phyloP scores from a whole-genome alignment of 2,888 invertebrate genomes.

The Anaspis maculata region DNA sequence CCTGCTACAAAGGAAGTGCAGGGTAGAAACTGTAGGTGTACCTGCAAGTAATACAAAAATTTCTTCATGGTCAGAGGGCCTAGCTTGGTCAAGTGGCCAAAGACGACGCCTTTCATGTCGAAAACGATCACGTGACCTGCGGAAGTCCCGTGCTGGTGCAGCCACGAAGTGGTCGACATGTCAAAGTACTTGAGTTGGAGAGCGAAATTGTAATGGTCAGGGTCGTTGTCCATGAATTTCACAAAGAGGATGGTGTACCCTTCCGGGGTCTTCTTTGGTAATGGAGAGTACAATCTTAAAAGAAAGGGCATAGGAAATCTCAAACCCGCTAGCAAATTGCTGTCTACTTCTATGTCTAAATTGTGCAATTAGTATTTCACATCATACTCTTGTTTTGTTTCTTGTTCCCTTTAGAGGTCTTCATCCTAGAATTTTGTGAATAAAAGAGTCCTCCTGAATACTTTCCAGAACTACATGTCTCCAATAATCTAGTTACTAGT shows the following conservation, averaged over 20 bases:
- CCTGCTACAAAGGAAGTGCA: no score
- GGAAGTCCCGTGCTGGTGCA: conserved; percentile 45
- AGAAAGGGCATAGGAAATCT: no score
- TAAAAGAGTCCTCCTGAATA: no score
- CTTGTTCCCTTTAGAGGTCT: no score
- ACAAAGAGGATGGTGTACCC: conserved; percentile 29
- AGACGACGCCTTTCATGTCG: conserved; percentile 52
- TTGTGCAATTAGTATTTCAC: no score
- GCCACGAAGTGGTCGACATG: conserved; percentile 54
- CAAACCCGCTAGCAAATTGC: no score
- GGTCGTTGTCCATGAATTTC: conserved; percentile 46
- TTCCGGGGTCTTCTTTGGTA: conserved; percentile 18
- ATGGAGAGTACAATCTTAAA: conserved; percentile 18
- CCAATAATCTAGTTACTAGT: no score
- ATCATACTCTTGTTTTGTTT: no score
- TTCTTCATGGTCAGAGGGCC: conserved; percentile 56
- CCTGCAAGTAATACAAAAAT: conserved; percentile 26
- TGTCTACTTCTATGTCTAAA: no score
- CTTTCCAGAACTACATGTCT: no score
- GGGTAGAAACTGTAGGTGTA: no score
- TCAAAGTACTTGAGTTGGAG: conserved; percentile 46
- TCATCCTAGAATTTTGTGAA: no score
- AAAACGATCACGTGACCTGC: conserved; percentile 55
- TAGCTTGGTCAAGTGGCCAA: conserved; percentile 57
- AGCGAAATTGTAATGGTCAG: conserved; percentile 50